Evolutionary conservation across 1,140 invertebrate genomes (phyloP).

Genomic region (Luehdorfia chinensis): DNA sequence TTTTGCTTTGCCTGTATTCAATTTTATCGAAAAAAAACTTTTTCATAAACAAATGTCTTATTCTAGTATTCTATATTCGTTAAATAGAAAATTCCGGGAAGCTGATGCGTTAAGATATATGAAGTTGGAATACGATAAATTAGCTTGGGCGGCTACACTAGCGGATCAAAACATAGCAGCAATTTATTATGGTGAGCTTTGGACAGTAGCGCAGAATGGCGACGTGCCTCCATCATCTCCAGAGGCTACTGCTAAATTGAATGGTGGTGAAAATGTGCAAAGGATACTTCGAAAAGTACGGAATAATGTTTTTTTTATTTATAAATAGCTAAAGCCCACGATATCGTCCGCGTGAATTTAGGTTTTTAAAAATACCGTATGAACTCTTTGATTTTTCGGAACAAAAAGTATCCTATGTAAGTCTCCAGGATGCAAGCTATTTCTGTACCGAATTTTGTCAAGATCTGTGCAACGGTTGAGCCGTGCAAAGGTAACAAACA

Average conservation of each 20-base stretch:
- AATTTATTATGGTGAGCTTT: slow-evolving; percentile 66
- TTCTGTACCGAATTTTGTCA: too few relatives aligned
- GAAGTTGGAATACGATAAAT: slow-evolving; percentile 52
- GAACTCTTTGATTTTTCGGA: too few relatives aligned
- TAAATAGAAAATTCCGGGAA: slow-evolving; percentile 18
- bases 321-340: too few relatives aligned
- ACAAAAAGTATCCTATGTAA: too few relatives aligned
- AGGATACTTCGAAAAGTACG: slow-evolving; percentile 62
- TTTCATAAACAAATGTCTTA: too few relatives aligned
- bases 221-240: slow-evolving; percentile 50
- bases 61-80: neutral
- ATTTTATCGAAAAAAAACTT: too few relatives aligned
- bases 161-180: slow-evolving; percentile 52
- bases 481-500: too few relatives aligned
- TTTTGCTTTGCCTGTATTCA: too few relatives aligned
- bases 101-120: slow-evolving; percentile 39
- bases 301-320: neutral
- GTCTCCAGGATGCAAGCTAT: too few relatives aligned
- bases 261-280: slow-evolving; percentile 48
- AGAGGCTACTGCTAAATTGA: slow-evolving; percentile 34
- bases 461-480: too few relatives aligned
- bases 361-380: too few relatives aligned
- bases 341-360: too few relatives aligned
- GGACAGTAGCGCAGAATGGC: slow-evolving; percentile 42
- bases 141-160: slow-evolving; percentile 56